Evolutionary conservation across 2,888 invertebrate genomes (phyloP).

Genomic region (Agelastica alni): DNA sequence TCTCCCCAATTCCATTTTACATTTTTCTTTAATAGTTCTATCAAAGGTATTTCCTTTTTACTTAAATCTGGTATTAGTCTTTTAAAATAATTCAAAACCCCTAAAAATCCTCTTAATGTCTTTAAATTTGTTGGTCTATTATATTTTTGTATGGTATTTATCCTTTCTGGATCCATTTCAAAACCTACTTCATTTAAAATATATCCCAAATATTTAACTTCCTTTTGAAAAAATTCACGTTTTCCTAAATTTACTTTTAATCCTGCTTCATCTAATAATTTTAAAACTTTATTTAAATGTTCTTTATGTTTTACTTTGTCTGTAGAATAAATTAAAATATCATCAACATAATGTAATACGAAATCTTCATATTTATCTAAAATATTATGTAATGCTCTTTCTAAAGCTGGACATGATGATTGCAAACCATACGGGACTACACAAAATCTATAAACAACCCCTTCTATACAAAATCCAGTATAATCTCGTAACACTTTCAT

Average conservation of each 20-base stretch:
- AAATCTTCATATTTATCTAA: constrained; percentile 5
- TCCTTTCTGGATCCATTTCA: constrained; percentile 5
- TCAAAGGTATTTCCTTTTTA: constrained; percentile 9
- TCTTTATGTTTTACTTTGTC: constrained; percentile 4
- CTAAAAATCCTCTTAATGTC: too few species aligned
- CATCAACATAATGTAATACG: constrained; percentile 5
- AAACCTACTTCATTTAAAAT: neutral
- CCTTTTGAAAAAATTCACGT: neutral
- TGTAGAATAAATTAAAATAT: neutral
- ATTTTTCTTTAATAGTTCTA: constrained; percentile 12
- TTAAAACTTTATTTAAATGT: too few species aligned
- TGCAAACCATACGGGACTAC: constrained; percentile 11
- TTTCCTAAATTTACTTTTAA: too few species aligned
- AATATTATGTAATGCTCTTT: too few species aligned
- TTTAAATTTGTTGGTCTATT: too few species aligned
- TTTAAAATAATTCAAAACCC: too few species aligned
- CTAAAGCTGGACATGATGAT: constrained; percentile 6
- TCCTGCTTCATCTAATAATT: too few species aligned
- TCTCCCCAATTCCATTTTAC: constrained; percentile 15
- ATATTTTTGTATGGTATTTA: constrained; percentile 3
- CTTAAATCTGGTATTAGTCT: constrained; percentile 10
- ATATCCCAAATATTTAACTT: constrained; percentile 1
- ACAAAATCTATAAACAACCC: neutral
- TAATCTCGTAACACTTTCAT: too few species aligned
- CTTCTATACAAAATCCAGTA: too few species aligned